Evolutionary conservation across 2,113 vertebrate genomes (phyloP).

Genomic region (Laticauda colubrina): DNA sequence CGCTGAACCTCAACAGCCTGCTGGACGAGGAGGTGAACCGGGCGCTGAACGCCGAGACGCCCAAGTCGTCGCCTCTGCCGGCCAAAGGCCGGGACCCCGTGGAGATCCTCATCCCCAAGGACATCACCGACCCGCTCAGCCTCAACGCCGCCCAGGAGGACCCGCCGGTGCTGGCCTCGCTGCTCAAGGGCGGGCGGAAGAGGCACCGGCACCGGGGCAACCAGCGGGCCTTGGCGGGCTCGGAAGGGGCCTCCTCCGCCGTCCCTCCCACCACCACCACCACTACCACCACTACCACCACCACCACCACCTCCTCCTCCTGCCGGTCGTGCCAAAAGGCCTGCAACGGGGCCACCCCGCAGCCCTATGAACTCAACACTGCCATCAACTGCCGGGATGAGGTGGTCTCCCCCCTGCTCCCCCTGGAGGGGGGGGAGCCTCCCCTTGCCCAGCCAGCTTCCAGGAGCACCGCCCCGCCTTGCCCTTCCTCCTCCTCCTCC

Average conservation of each 20-base stretch:
- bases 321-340: conserved; percentile 37
- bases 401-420: conserved; percentile 76
- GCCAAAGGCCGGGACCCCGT: conserved; percentile 79
- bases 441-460: conserved; percentile 65
- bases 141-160: conserved; percentile 75
- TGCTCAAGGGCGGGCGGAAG: conserved; percentile 73
- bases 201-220: conserved; percentile 78
- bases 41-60: conserved; percentile 83
- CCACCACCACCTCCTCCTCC: conserved; percentile 11
- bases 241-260: conserved; percentile 31
- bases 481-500: conserved; percentile 24
- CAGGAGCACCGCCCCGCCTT: conserved; percentile 36
- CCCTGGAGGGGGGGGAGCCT: conserved; percentile 42
- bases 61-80: conserved; percentile 85
- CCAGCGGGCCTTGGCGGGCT: conserved; percentile 62
- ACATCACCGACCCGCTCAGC: conserved; percentile 90
- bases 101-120: conserved; percentile 87
- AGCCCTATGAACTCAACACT: conserved; percentile 86
- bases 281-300: no score
- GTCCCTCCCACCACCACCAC: not conserved
- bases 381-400: conserved; percentile 87
- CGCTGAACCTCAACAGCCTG: conserved; percentile 89
- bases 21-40: conserved; percentile 88
- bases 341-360: conserved; percentile 64
- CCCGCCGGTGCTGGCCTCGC: conserved; percentile 77